Conservation (phyloP, 2,888 invertebrate genomes). For the Crematogaster levior region DNA sequence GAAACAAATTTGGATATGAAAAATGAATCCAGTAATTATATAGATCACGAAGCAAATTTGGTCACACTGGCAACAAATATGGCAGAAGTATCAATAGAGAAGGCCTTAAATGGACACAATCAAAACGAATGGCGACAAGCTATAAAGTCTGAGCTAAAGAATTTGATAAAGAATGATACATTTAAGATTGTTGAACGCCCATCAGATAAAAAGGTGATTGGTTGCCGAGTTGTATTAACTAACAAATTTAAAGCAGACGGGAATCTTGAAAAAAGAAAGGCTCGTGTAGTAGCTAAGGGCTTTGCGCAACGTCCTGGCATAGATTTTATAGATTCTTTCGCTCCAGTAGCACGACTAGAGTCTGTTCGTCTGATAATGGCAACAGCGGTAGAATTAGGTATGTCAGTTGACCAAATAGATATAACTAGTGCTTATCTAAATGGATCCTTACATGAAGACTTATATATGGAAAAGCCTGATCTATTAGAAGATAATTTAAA, state of each 20-base stretch:
- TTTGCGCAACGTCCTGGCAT: no score
- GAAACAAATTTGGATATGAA: background rate
- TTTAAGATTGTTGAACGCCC: background rate
- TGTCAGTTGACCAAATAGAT: slow-evolving; percentile 42
- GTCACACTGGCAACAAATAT: no score
- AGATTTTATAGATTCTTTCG: no score
- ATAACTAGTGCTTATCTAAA: slow-evolving; percentile 39
- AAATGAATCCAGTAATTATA: background rate
- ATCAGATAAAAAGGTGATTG: background rate
- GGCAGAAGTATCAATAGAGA: background rate
- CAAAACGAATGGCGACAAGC: slow-evolving; percentile 37
- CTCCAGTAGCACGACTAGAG: no score
- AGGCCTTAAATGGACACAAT: slow-evolving; percentile 5
- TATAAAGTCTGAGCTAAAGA: slow-evolving; percentile 29
- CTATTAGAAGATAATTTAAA: slow-evolving; percentile 9
- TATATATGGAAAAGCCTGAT: slow-evolving; percentile 46
- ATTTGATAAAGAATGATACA: slow-evolving; percentile 31
- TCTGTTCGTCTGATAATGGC: slow-evolving; percentile 28
- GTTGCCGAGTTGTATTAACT: slow-evolving; percentile 18
- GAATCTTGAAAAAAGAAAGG: slow-evolving; percentile 22
- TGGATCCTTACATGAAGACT: slow-evolving; percentile 22
- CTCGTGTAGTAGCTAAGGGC: no score
- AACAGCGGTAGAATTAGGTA: background rate
- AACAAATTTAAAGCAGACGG: slow-evolving; percentile 37
- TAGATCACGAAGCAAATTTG: no score